These are phyloP conservation scores for Saccopteryx bilineata DNA, from an alignment of 2,113 vertebrate genomes.

Conservation along the genomic window DNA sequence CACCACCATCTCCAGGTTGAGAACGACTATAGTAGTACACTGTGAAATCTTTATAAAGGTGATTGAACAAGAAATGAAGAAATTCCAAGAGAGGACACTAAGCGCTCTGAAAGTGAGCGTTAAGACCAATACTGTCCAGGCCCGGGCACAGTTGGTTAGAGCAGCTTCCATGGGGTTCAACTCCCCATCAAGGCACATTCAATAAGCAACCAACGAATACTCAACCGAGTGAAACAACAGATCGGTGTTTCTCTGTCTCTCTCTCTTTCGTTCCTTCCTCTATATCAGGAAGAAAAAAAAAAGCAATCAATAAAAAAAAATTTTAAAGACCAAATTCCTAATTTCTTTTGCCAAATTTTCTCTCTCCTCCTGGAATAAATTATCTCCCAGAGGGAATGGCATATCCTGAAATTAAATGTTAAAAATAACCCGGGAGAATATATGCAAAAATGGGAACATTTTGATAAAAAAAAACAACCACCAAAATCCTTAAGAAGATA, in stretches of 20 bases:
- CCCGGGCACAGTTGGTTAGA: too few species aligned
- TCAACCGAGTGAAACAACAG: too few species aligned
- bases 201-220: too few species aligned
- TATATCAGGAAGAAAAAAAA: too few species aligned
- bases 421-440: not conserved
- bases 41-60: not conserved
- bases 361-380: slow-evolving; percentile 30
- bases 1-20: not conserved
- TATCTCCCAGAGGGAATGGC: slow-evolving; percentile 45
- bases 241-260: too few species aligned
- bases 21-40: not conserved
- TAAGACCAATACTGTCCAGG: not conserved
- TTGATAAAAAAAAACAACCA: not conserved
- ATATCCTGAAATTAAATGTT: slow-evolving; percentile 57
- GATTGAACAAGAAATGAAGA: not conserved
- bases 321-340: not conserved
- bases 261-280: too few species aligned
- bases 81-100: not conserved
- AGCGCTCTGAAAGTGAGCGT: not conserved
- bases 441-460: slow-evolving; percentile 51
- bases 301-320: too few species aligned
- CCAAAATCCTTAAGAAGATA: not conserved
- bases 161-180: too few species aligned
- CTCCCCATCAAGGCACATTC: too few species aligned
- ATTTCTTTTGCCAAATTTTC: slow-evolving; percentile 44